Evolutionary conservation across 2,888 invertebrate genomes (phyloP).

Genomic region (Nomada lathburiana): DNA sequence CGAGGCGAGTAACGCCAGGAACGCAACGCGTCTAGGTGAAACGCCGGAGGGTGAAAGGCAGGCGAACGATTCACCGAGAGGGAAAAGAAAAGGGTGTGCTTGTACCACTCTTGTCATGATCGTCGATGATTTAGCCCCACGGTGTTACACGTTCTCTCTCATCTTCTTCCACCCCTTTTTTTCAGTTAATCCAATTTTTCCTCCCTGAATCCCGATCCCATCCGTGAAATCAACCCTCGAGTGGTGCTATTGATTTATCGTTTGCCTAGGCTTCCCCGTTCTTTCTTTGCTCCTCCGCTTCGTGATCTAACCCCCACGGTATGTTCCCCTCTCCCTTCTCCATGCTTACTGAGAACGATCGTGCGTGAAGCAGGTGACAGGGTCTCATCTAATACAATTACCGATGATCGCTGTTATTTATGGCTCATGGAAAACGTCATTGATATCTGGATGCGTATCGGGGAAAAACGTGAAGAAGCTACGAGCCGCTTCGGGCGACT

Average conservation of each 20-base stretch:
- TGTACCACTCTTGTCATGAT: conserved; percentile 64
- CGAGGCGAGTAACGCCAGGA: not conserved
- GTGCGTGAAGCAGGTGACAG: conserved; percentile 72
- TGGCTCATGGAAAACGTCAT: conserved; percentile 70
- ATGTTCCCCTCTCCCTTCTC: conserved; percentile 14
- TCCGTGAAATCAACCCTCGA: conserved; percentile 58
- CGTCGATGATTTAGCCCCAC: conserved; percentile 72
- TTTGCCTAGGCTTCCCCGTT: conserved; percentile 30
- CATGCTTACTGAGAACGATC: conserved; percentile 25
- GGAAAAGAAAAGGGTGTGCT: conserved; percentile 37
- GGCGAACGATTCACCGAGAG: not conserved
- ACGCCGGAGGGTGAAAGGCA: conserved; percentile 26
- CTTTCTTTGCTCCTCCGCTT: conserved; percentile 24
- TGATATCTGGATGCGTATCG: conserved; percentile 58
- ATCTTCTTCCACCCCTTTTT: conserved; percentile 57
- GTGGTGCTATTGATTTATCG: conserved; percentile 69
- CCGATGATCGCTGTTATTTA: conserved; percentile 79
- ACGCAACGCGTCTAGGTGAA: conserved; percentile 1
- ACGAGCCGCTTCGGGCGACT: conserved; percentile 49
- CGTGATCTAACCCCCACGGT: conserved; percentile 15
- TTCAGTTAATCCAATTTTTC: conserved; percentile 32
- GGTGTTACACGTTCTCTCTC: conserved; percentile 49
- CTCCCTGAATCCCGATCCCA: conserved; percentile 29
- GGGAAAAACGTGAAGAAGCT: conserved; percentile 54
- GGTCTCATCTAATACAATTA: conserved; percentile 83